These are phyloP conservation scores for Fukomys damarensis DNA, from an alignment of 2,113 vertebrate species.

Conservation along the genomic window DNA sequence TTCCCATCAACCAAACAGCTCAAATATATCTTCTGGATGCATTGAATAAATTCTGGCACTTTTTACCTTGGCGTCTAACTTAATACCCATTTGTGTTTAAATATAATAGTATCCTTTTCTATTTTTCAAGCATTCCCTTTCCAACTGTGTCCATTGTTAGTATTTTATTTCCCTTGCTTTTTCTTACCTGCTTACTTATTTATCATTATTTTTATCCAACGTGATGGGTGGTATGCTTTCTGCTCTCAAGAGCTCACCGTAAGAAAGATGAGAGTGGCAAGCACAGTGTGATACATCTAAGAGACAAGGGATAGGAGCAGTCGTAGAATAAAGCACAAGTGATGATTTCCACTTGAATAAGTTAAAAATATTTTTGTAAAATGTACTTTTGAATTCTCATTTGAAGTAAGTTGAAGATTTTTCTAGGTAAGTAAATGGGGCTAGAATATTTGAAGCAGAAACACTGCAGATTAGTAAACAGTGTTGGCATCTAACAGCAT, in stretches of 20 bases:
- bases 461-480: not conserved
- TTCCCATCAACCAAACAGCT: not conserved
- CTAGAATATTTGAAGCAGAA: not conserved
- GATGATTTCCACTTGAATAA: not conserved
- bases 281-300: not conserved
- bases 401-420: not conserved
- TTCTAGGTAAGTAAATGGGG: not conserved
- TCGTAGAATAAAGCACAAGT: not conserved
- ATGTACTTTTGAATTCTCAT: not conserved
- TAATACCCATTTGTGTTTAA: not conserved
- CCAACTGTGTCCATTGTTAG: not conserved
- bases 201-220: not conserved
- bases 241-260: not conserved
- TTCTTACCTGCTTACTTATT: not conserved
- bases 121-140: not conserved
- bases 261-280: not conserved
- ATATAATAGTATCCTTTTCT: not conserved
- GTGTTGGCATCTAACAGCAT: not conserved
- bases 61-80: not conserved
- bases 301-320: not conserved
- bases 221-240: not conserved
- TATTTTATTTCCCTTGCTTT: not conserved
- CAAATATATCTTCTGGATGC: not conserved
- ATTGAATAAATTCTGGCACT: not conserved
- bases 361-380: not conserved